Conservation (phyloP, 2,888 invertebrate species). For the Tipula helvola region DNA sequence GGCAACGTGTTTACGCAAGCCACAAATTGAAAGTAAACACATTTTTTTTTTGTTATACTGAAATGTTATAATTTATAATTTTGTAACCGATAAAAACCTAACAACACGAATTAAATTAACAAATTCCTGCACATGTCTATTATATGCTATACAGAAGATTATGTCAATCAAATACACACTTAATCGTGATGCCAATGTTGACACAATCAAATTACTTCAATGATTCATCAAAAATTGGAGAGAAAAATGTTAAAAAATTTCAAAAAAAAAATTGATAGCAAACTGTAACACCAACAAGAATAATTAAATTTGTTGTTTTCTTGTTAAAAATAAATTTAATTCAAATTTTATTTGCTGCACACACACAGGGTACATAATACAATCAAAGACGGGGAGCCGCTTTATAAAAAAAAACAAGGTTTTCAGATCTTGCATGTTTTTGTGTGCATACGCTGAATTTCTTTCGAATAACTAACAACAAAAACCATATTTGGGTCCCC, state of each 20-base stretch:
- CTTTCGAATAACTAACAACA: background rate
- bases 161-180: background rate
- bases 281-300: background rate
- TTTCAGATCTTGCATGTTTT: background rate
- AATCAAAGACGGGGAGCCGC: background rate
- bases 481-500: background rate
- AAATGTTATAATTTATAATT: background rate
- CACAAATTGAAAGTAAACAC: background rate
- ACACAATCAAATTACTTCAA: background rate
- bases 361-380: background rate
- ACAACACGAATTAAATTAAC: background rate
- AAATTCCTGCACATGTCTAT: background rate
- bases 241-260: background rate
- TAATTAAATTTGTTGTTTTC: background rate
- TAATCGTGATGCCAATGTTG: background rate
- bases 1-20: background rate
- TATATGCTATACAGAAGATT: background rate
- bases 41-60: background rate
- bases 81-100: background rate
- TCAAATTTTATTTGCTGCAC: background rate
- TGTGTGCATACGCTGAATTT: background rate
- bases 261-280: background rate
- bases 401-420: background rate
- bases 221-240: background rate
- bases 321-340: background rate